Percentiles rank a stretch among this genome's conserved stretches.
These are phyloP conservation scores for Streblospio benedicti DNA, from an alignment of 1,140 invertebrate species.

Conservation along the genomic window DNA sequence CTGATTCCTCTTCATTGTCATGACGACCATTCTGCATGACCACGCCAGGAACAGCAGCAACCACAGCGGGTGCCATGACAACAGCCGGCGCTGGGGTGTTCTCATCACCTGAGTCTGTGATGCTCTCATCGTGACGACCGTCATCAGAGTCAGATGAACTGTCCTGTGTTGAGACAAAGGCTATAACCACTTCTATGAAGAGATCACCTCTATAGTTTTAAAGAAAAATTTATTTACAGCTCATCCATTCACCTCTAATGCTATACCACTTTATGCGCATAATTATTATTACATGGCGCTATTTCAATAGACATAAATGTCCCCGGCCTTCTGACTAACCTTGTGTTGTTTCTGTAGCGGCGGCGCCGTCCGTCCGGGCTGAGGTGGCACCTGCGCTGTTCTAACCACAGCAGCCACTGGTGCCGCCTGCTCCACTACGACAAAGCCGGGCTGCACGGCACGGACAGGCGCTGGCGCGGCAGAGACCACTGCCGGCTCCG, in stretches of 20 bases:
- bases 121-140: neutral
- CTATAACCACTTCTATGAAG: too few species aligned
- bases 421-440: too few species aligned
- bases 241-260: neutral
- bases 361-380: too few species aligned
- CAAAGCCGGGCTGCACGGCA: too few species aligned
- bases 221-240: neutral
- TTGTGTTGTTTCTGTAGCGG: too few species aligned
- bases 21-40: neutral
- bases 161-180: too few species aligned
- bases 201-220: neutral
- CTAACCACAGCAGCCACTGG: too few species aligned
- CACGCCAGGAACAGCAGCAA: neutral
- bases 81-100: neutral
- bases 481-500: too few species aligned
- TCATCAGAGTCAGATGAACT: neutral
- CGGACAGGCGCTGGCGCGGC: too few species aligned
- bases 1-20: neutral
- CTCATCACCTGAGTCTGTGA: too few species aligned
- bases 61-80: neutral
- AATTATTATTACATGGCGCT: neutral
- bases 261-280: neutral
- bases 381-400: too few species aligned
- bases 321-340: neutral
- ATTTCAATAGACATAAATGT: neutral